Conservation (phyloP, 2,113 vertebrate species). For the Stercorarius parasiticus region DNA sequence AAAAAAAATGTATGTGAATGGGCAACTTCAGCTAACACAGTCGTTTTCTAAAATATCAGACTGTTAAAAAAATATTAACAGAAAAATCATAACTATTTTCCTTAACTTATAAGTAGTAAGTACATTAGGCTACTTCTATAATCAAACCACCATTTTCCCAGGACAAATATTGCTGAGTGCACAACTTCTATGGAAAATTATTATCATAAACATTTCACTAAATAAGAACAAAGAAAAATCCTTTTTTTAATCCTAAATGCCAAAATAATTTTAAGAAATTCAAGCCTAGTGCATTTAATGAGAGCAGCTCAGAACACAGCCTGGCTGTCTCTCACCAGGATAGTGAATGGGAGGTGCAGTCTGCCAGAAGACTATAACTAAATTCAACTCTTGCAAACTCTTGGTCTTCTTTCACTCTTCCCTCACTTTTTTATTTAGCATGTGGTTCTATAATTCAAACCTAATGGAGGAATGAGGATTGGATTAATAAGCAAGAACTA, state of each 20-base stretch:
- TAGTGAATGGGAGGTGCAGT: not conserved
- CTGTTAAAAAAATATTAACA: not conserved
- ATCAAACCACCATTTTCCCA: constrained; percentile 48
- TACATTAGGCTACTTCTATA: not conserved
- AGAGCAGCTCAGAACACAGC: not conserved
- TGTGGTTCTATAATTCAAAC: constrained; percentile 65
- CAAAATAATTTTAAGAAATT: constrained; percentile 21
- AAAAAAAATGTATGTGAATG: not conserved
- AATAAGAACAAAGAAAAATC: not conserved
- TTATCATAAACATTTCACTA: not conserved
- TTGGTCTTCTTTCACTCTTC: not conserved
- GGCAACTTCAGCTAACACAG: not conserved
- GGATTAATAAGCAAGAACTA: constrained; percentile 60
- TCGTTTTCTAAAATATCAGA: not conserved
- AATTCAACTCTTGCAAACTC: constrained; percentile 8
- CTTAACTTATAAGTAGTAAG: not conserved
- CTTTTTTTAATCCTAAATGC: not conserved
- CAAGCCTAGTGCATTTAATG: not conserved
- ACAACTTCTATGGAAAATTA: constrained; percentile 1
- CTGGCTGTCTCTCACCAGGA: constrained; percentile 29
- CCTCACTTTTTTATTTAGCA: constrained; percentile 32
- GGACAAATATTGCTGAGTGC: not conserved
- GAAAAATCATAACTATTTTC: not conserved
- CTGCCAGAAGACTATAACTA: constrained; percentile 52
- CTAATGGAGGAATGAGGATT: constrained; percentile 55